phyloP scores from a whole-genome alignment of 1,140 invertebrate species.

The Lamellibrachia luymesi region DNA sequence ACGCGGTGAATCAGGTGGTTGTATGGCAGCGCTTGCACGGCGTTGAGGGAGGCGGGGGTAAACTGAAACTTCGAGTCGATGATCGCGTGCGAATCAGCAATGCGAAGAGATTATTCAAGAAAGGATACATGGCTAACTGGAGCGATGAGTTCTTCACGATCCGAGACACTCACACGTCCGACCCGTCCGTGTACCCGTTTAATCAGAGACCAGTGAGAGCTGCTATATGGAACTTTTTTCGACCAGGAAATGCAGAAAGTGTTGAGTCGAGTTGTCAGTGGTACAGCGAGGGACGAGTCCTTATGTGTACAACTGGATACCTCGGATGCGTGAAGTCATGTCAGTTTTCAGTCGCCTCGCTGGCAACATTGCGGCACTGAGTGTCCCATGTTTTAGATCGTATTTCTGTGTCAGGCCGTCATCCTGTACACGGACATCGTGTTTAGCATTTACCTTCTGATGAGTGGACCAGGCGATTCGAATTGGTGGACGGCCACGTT shows the following conservation, averaged over 20 bases:
- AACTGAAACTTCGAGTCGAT: neutral
- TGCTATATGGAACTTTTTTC: slow-evolving; percentile 26
- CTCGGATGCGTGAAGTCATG: too few relatives aligned
- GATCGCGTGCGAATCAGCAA: neutral
- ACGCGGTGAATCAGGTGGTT: neutral
- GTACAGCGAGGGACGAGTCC: neutral
- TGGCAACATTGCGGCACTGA: neutral
- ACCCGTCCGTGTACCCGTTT: slow-evolving; percentile 18
- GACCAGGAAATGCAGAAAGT: slow-evolving; percentile 20
- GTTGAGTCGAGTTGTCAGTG: neutral
- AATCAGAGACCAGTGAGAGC: slow-evolving; percentile 12
- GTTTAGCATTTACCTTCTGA: neutral
- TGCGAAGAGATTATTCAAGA: slow-evolving; percentile 43
- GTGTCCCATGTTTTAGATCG: too few relatives aligned
- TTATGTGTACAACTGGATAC: too few relatives aligned
- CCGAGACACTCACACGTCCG: neutral
- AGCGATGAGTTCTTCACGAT: slow-evolving; percentile 30
- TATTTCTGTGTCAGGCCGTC: neutral
- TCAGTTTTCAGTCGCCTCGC: neutral
- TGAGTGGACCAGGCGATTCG: neutral
- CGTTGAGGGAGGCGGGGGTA: neutral
- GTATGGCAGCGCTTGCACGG: neutral
- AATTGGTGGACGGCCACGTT: neutral
- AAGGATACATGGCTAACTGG: slow-evolving; percentile 29
- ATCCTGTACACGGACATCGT: neutral